Evolutionary conservation across 2,113 vertebrate species (phyloP), one percentile per base, ranked within the genome.

Genomic region (Athene cunicularia): DNA sequence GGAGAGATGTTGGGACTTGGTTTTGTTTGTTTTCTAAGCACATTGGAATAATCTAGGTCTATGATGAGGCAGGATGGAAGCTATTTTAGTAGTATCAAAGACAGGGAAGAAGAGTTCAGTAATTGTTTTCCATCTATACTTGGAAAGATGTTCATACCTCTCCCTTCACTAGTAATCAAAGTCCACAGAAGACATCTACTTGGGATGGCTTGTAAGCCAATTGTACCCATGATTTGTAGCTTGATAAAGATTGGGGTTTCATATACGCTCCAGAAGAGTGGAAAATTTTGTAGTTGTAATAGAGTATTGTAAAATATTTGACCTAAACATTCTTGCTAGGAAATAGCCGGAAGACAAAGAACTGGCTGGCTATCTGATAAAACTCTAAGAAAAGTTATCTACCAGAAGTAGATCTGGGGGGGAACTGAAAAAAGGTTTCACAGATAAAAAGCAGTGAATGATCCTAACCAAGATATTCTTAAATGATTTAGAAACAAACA

Each of bases 191-290:
- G 35, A 62, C 19, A 50, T 14, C 80, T 70, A 14, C 58, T 52
- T 81, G 49, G 45, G 26, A 26, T 64, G 23, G 60, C 11, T 76
- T 75, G 4, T 64, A 59, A 86, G 16, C 10, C 2, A 1, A 14
- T 41, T 35, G 20, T 20, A 67, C 37, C 24, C 60, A 47, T 18
- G 32, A 88, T 22, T 41, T 0, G 0, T 4, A 72, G 32, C 22
- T 62, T 56, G 64, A 60, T 30, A 86, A 60, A 83, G 52, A 43
- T 33, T 43, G 53, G 21, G 12, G 18, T 23, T 71, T 73, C 43
- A 66, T 3, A 14, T 16, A 27, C 16, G 21, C 20, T 63, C 30
- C 67, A 86, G 53, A 82, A 91, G 14, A 76, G 14, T 53, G 33
- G 15, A 64, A 49, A 66, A 60, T 4, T 17, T 1, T 72, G 16